A percentile compares a stretch with the other conserved stretches of the same genome.
phyloP scores from a whole-genome alignment of 2,888 invertebrate species.

The Pandemis corylana region DNA sequence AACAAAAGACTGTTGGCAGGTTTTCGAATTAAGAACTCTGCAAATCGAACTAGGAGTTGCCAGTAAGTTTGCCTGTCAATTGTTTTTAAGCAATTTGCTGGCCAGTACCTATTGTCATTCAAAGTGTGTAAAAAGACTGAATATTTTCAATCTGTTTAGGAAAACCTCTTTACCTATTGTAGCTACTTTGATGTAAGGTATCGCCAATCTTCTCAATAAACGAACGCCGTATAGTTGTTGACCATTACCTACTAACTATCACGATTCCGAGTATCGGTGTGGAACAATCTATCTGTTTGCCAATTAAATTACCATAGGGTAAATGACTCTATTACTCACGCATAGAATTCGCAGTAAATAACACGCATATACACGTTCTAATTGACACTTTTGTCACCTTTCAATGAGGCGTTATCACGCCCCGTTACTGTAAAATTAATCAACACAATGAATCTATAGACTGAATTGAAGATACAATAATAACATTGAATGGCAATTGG shows the following conservation, averaged over 20 bases:
- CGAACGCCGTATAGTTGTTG: background rate
- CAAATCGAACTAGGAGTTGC: background rate
- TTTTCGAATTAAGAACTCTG: slow-evolving; percentile 15
- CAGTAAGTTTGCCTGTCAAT: background rate
- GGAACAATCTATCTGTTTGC: slow-evolving; percentile 1
- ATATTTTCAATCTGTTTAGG: background rate
- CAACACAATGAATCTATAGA: background rate
- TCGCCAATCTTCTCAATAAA: background rate
- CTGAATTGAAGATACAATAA: background rate
- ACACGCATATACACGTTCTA: background rate
- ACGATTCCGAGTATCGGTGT: slow-evolving; percentile 1
- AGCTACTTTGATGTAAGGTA: background rate
- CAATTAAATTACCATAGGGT: slow-evolving; percentile 8
- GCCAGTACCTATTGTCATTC: background rate
- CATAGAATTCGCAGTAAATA: background rate
- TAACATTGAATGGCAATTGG: too few species aligned
- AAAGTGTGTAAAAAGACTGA: too few species aligned
- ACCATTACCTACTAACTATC: background rate
- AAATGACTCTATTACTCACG: slow-evolving; percentile 4
- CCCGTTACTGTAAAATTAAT: background rate
- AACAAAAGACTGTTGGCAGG: background rate
- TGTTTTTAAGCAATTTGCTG: background rate
- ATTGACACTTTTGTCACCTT: slow-evolving; percentile 7
- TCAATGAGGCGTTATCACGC: background rate
- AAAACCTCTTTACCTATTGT: background rate